A percentile compares a stretch with the other conserved stretches of the same genome.
Evolutionary conservation across 2,888 invertebrate genomes (phyloP).

Genomic region (Uropetala carovei): DNA sequence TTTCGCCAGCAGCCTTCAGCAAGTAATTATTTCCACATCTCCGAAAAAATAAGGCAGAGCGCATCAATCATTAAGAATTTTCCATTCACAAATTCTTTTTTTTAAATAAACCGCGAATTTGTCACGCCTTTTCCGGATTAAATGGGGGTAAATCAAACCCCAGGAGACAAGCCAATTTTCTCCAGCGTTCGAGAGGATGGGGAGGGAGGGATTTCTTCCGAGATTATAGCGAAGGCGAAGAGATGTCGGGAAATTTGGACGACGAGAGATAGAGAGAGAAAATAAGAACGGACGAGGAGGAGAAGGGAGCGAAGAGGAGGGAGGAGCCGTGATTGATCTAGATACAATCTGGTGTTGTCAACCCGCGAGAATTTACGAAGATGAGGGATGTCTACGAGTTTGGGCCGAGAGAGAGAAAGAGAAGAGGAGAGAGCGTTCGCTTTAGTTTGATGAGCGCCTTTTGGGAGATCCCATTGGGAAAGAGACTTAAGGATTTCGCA

Average conservation of each 20-base stretch:
- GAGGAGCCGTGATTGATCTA: conserved; percentile 47
- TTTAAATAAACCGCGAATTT: conserved; percentile 29
- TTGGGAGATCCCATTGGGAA: neutral
- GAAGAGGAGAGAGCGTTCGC: neutral
- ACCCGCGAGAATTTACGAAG: conserved; percentile 55
- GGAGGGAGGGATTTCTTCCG: conserved; percentile 15
- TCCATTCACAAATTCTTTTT: neutral
- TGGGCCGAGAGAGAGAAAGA: neutral
- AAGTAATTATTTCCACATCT: conserved; percentile 36
- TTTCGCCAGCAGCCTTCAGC: neutral
- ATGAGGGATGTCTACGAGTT: conserved; percentile 43
- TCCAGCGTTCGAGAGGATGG: neutral
- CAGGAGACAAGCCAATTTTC: conserved; percentile 60
- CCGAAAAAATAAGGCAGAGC: neutral
- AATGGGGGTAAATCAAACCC: conserved; percentile 55
- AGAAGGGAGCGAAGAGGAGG: neutral
- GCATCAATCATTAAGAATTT: conserved; percentile 46
- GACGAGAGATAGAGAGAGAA: neutral
- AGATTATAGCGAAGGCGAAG: conserved; percentile 11
- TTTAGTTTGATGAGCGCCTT: neutral
- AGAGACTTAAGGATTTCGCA: neutral
- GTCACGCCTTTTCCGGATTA: conserved; percentile 34
- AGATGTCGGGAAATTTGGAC: neutral
- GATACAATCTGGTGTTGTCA: conserved; percentile 54
- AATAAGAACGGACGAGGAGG: neutral